phyloP scores from a whole-genome alignment of 2,113 vertebrate genomes.

The Odontophorus gujanensis region DNA sequence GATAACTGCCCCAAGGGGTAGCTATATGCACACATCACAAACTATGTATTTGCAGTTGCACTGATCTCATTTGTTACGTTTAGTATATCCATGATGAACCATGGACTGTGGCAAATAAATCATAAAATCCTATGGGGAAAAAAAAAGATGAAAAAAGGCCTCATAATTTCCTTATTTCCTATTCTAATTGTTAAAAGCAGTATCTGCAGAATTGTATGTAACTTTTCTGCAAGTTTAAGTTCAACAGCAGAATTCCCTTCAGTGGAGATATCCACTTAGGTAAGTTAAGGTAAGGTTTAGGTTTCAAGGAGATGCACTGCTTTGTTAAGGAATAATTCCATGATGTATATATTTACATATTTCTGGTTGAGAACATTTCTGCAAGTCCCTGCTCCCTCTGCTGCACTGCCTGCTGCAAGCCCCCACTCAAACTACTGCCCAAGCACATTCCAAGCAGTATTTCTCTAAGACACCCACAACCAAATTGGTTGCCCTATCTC shows the following conservation, averaged over 20 bases:
- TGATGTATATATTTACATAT: neutral
- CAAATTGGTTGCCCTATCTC: fast-evolving
- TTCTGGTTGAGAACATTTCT: neutral
- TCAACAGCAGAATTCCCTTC: neutral
- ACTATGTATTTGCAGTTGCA: neutral
- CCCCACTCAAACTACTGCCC: neutral
- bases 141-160: too few relatives aligned
- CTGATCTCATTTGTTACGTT: neutral
- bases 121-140: neutral
- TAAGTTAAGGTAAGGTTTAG: neutral
- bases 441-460: neutral
- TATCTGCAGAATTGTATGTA: neutral
- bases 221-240: neutral
- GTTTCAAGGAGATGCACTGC: neutral
- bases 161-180: neutral
- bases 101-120: neutral
- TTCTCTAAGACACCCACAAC: neutral
- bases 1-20: neutral
- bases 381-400: neutral
- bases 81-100: neutral
- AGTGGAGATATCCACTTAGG: neutral
- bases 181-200: neutral
- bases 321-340: neutral
- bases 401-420: neutral
- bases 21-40: neutral